Percentiles rank a stretch among this genome's conserved stretches.
Evolutionary conservation across 2,113 vertebrate genomes (phyloP).

Genomic region (Oceanodroma tethys): DNA sequence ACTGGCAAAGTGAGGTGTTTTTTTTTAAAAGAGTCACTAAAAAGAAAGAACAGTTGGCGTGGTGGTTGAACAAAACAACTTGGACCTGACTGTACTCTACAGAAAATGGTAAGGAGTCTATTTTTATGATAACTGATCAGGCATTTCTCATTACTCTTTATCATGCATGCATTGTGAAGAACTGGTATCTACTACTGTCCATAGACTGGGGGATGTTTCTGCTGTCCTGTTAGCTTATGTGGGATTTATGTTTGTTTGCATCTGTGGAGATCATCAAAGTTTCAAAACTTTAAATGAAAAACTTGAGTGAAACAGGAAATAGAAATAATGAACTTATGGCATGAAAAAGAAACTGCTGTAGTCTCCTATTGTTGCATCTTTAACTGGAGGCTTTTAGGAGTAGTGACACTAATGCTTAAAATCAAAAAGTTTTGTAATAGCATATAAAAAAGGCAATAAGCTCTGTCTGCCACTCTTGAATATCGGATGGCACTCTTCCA

Average conservation of each 20-base stretch:
- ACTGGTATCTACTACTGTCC: not conserved
- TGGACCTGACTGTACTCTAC: slow-evolving; percentile 23
- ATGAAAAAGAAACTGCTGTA: not conserved
- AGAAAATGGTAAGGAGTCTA: slow-evolving; percentile 68
- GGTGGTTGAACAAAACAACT: slow-evolving; percentile 42
- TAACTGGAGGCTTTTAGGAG: not conserved
- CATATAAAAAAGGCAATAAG: slow-evolving; percentile 16
- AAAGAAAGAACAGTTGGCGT: slow-evolving; percentile 32
- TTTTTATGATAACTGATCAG: not conserved
- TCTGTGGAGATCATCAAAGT: not conserved
- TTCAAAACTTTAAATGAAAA: slow-evolving; percentile 6
- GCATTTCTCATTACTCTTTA: not conserved
- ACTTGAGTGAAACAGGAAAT: not conserved
- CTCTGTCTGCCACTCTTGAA: not conserved
- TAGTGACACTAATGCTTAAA: not conserved
- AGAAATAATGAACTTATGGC: not conserved
- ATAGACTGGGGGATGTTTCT: not conserved
- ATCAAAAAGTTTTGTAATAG: not conserved
- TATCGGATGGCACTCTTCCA: slow-evolving; percentile 33
- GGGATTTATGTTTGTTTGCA: not conserved
- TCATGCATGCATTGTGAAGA: not conserved
- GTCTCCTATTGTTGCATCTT: not conserved
- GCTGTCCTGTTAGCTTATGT: not conserved
- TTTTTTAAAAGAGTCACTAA: slow-evolving; percentile 2
- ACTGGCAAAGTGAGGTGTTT: not conserved